Conservation (phyloP, 2,888 invertebrate genomes). For the Scelioninae gen. 2 region DNA sequence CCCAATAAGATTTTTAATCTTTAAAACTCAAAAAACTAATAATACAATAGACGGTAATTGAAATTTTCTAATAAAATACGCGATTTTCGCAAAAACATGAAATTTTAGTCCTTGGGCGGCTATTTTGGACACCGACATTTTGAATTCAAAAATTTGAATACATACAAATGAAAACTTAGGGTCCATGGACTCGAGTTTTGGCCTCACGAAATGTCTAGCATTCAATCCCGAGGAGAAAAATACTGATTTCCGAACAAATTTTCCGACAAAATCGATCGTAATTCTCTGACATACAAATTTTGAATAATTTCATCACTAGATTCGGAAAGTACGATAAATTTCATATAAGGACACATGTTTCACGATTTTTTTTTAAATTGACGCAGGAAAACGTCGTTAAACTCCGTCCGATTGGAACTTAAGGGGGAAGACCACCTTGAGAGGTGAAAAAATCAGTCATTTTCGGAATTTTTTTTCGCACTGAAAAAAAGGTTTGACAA, state of each 20-base stretch:
- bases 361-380: constrained; percentile 1
- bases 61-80: constrained; percentile 11
- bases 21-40: constrained; percentile 12
- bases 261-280: neutral
- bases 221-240: constrained; percentile 5
- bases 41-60: constrained; percentile 16
- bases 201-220: neutral
- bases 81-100: constrained; percentile 9
- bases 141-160: constrained; percentile 14
- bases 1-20: constrained; percentile 5
- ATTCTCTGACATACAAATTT: neutral
- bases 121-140: constrained; percentile 21
- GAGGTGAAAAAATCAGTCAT: too few species aligned
- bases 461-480: too few species aligned
- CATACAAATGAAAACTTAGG: constrained; percentile 15
- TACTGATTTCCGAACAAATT: constrained; percentile 3
- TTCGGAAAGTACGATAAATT: constrained; percentile 8
- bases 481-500: too few species aligned
- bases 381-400: constrained; percentile 4
- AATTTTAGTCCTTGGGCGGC: constrained; percentile 26
- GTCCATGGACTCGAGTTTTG: constrained; percentile 11
- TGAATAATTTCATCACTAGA: neutral
- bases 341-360: neutral
- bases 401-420: constrained; percentile 7
- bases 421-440: too few species aligned